phyloP scores from a whole-genome alignment of 2,113 vertebrate genomes.

The Thymallus thymallus region DNA sequence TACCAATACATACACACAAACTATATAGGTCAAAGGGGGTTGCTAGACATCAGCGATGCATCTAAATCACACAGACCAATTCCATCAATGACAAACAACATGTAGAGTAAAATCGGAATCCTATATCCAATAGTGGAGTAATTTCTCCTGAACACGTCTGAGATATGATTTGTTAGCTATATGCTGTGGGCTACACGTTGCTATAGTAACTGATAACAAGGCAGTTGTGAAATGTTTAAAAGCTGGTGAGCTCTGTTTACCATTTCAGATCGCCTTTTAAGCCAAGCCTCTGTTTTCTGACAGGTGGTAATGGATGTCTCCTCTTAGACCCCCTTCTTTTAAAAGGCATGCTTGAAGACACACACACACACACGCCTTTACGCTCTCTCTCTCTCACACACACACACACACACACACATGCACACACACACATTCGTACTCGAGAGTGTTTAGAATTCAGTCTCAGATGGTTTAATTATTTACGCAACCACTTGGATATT shows the following conservation, averaged over 20 bases:
- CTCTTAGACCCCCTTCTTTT: neutral
- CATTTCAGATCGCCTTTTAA: neutral
- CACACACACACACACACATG: slow-evolving; percentile 12
- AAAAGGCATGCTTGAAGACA: neutral
- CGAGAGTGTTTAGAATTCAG: slow-evolving; percentile 45
- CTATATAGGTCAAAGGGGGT: too few relatives aligned
- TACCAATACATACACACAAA: too few relatives aligned
- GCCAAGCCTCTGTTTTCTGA: neutral
- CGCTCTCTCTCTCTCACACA: neutral
- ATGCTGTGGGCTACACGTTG: neutral
- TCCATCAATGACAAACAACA: neutral
- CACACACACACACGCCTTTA: neutral
- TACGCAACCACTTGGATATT: slow-evolving; percentile 36
- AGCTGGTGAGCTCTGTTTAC: neutral
- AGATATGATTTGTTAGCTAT: slow-evolving; percentile 3
- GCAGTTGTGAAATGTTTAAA: neutral
- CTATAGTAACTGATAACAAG: neutral
- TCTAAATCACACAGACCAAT: neutral
- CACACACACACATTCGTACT: slow-evolving; percentile 18
- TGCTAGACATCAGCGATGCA: neutral
- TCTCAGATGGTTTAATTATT: slow-evolving; percentile 47
- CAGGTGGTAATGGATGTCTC: neutral
- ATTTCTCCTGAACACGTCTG: neutral
- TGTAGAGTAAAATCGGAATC: neutral
- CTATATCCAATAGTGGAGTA: neutral